A percentile compares a stretch with the other conserved stretches of the same genome.
phyloP scores from a whole-genome alignment of 2,797 vertebrate genomes.

The Nyctibius grandis region DNA sequence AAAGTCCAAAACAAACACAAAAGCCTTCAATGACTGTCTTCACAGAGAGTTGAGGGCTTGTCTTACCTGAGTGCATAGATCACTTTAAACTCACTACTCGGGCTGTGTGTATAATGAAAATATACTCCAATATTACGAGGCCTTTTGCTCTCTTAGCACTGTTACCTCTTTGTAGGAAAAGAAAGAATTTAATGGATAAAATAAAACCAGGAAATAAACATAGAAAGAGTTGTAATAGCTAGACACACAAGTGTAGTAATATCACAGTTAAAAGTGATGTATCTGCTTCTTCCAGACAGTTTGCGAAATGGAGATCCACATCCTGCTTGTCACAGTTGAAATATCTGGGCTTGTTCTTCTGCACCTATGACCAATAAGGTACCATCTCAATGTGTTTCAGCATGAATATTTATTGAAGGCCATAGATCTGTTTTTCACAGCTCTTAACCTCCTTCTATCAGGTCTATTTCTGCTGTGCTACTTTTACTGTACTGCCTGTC shows the following conservation, averaged over 20 bases:
- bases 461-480: background rate
- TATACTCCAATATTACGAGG: background rate
- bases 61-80: background rate
- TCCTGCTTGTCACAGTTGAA: slow-evolving; percentile 55
- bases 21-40: background rate
- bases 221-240: background rate
- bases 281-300: slow-evolving; percentile 54
- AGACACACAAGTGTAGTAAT: background rate
- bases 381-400: background rate
- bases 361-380: slow-evolving; percentile 59
- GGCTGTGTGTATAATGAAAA: background rate
- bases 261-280: background rate
- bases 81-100: background rate
- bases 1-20: background rate
- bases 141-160: background rate
- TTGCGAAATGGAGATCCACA: slow-evolving; percentile 65
- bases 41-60: background rate
- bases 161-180: background rate
- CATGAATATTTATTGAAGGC: background rate
- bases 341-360: slow-evolving; percentile 59
- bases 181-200: background rate
- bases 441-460: background rate
- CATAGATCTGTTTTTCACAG: background rate
- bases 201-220: background rate
- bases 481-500: background rate